Evolutionary conservation across 2,797 vertebrate species (phyloP).

Genomic region (Sebastes itinus): DNA sequence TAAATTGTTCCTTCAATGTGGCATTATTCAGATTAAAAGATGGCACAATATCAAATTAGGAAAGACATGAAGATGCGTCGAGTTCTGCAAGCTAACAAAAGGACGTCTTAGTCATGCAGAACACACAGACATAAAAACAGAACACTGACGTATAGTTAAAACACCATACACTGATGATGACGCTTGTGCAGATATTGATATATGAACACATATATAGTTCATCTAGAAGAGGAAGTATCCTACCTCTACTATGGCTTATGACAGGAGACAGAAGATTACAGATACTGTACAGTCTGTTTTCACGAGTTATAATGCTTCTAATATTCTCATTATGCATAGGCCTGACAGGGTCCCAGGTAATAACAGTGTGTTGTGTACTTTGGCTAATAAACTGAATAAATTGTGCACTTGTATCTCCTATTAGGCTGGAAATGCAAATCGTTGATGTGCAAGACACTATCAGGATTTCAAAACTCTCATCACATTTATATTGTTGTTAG

Average conservation of each 20-base stretch:
- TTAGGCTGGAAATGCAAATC: slow-evolving; percentile 26
- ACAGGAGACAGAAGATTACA: slow-evolving; percentile 38
- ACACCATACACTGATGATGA: slow-evolving; percentile 63
- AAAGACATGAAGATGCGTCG: neutral
- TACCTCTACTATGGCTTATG: slow-evolving; percentile 56
- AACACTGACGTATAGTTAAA: slow-evolving; percentile 58
- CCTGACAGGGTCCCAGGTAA: slow-evolving; percentile 25
- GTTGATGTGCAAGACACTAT: slow-evolving; percentile 1
- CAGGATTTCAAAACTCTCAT: neutral
- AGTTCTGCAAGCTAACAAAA: slow-evolving; percentile 26
- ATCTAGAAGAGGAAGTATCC: slow-evolving; percentile 23
- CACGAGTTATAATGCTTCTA: slow-evolving; percentile 27
- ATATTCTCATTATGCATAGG: slow-evolving; percentile 40
- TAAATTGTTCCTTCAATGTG: slow-evolving; percentile 10
- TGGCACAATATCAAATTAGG: slow-evolving; percentile 35
- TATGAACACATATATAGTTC: slow-evolving; percentile 28
- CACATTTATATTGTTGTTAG: neutral
- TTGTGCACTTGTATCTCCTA: slow-evolving; percentile 9
- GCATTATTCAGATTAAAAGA: slow-evolving; percentile 27
- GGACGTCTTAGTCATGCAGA: slow-evolving; percentile 53
- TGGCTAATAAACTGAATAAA: slow-evolving; percentile 4
- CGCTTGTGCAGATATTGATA: slow-evolving; percentile 54
- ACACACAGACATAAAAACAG: slow-evolving; percentile 40
- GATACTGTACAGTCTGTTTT: slow-evolving; percentile 40
- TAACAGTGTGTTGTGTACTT: slow-evolving; percentile 16